These are phyloP conservation scores for Tetraodon nigroviridis DNA, from an alignment of 2,113 vertebrate genomes.

Conservation along the genomic window DNA sequence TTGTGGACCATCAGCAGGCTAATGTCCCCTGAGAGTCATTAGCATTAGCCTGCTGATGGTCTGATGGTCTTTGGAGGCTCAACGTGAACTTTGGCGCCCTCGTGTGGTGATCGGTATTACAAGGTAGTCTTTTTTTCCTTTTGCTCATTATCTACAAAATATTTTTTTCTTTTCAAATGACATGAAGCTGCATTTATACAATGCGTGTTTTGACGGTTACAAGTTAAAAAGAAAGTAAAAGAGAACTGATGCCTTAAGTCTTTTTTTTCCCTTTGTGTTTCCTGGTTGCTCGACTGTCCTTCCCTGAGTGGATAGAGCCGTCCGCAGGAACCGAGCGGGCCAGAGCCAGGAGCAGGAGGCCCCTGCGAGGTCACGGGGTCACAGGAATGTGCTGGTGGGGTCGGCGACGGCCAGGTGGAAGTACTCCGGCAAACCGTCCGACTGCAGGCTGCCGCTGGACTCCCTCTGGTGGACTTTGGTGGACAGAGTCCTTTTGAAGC, in stretches of 20 bases:
- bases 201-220: too few species aligned
- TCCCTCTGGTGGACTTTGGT: conserved; percentile 50
- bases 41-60: too few species aligned
- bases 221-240: neutral
- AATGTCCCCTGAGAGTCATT: too few species aligned
- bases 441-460: conserved; percentile 43
- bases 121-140: neutral
- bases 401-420: conserved; percentile 83
- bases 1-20: too few species aligned
- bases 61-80: neutral
- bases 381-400: conserved; percentile 77
- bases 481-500: conserved; percentile 67
- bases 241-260: neutral
- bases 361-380: conserved; percentile 53
- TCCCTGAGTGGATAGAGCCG: neutral
- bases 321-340: neutral
- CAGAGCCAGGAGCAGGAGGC: neutral
- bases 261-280: neutral
- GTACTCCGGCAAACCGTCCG: conserved; percentile 78
- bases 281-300: neutral
- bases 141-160: too few species aligned
- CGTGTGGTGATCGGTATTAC: neutral
- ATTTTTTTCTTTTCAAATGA: too few species aligned
- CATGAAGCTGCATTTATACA: too few species aligned
- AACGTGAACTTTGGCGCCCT: neutral